Evolutionary conservation across 2,888 invertebrate genomes (phyloP).

Genomic region (Trichopoda pennipes): DNA sequence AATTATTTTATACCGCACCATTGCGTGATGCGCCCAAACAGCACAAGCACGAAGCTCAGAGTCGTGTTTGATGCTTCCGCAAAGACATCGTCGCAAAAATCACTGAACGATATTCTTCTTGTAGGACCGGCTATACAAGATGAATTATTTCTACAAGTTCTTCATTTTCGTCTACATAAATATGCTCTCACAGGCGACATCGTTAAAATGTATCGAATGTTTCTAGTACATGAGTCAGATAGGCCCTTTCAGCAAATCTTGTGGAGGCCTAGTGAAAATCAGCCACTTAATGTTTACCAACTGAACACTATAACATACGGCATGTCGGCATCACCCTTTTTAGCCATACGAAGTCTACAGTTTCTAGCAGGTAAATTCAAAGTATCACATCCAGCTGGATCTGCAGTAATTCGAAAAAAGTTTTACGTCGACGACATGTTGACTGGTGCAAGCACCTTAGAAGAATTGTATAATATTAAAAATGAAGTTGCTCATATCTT

Average conservation of each 20-base stretch:
- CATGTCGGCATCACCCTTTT: conserved; percentile 14
- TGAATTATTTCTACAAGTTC: conserved; percentile 22
- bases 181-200: conserved; percentile 30
- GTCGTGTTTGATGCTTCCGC: conserved; percentile 3
- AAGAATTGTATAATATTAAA: conserved; percentile 20
- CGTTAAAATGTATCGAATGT: conserved; percentile 37
- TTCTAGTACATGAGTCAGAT: conserved; percentile 16
- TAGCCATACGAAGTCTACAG: conserved; percentile 28
- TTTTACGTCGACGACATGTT: conserved; percentile 33
- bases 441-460: conserved; percentile 7
- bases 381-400: not conserved
- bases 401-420: conserved; percentile 18
- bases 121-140: conserved; percentile 33
- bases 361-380: conserved; percentile 20
- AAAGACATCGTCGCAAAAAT: conserved; percentile 15
- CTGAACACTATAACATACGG: conserved; percentile 11
- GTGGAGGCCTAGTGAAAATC: conserved; percentile 23
- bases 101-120: conserved; percentile 35
- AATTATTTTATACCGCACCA: conserved; percentile 34
- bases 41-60: conserved; percentile 22
- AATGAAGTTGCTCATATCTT: conserved; percentile 18
- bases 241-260: conserved; percentile 18
- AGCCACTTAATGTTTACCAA: conserved; percentile 16
- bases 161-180: conserved; percentile 29
- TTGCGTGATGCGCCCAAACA: conserved; percentile 23